Evolutionary conservation across 2,888 invertebrate genomes (phyloP).

Genomic region (Cataglyphis albicans): DNA sequence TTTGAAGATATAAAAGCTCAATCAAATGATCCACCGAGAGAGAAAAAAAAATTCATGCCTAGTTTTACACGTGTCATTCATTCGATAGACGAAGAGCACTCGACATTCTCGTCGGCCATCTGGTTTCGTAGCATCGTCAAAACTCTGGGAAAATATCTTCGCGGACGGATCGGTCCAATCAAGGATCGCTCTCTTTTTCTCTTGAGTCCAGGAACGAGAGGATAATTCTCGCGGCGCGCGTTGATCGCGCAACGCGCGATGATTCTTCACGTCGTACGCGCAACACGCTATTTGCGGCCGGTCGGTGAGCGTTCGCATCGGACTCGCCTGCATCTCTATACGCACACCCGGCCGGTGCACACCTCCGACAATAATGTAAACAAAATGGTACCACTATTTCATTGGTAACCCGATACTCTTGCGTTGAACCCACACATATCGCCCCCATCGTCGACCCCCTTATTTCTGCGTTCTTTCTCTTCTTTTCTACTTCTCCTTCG

Average conservation of each 20-base stretch:
- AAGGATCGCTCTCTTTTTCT: slow-evolving; percentile 44
- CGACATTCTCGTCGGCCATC: slow-evolving; percentile 45
- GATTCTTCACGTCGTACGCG: slow-evolving; percentile 76
- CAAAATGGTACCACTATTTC: slow-evolving; percentile 86
- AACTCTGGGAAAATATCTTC: slow-evolving; percentile 43
- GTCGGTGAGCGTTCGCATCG: slow-evolving; percentile 48
- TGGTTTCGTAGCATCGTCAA: slow-evolving; percentile 6
- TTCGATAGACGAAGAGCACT: slow-evolving; percentile 19
- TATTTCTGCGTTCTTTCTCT: slow-evolving; percentile 8
- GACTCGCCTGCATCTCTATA: slow-evolving; percentile 62
- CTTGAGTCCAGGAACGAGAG: slow-evolving; percentile 65
- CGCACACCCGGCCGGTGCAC: slow-evolving; percentile 63
- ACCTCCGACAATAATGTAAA: slow-evolving; percentile 85
- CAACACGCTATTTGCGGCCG: slow-evolving; percentile 65
- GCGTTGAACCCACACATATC: slow-evolving; percentile 83
- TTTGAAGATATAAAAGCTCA: neutral
- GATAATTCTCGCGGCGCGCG: slow-evolving; percentile 79
- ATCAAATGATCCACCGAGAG: neutral
- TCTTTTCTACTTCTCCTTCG: neutral
- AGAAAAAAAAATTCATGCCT: neutral
- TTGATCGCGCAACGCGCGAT: slow-evolving; percentile 77
- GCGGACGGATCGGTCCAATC: slow-evolving; percentile 74
- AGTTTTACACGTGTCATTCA: slow-evolving; percentile 40
- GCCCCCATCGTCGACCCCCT: slow-evolving; percentile 55
- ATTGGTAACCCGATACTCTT: slow-evolving; percentile 85